Conservation (phyloP, 2,888 invertebrate species). For the Polia nebulosa region DNA sequence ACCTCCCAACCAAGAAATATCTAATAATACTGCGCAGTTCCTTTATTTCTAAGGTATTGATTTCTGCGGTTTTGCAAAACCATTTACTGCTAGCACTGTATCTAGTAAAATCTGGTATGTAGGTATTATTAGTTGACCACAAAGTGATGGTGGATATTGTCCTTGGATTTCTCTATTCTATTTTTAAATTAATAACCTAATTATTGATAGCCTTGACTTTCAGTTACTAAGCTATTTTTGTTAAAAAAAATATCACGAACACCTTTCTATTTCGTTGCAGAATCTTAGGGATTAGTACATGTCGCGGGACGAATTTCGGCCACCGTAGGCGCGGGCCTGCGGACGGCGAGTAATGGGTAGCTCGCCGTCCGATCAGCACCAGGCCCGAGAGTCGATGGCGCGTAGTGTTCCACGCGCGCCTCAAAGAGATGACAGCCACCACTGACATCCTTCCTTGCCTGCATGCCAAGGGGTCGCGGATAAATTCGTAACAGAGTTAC, state of each 20-base stretch:
- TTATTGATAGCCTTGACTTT: constrained; percentile 13
- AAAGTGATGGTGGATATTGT: constrained; percentile 21
- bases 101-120: not conserved
- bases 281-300: too few species aligned
- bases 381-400: too few species aligned
- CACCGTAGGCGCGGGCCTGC: too few species aligned
- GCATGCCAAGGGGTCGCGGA: too few species aligned
- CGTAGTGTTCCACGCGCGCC: too few species aligned
- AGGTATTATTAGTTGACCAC: constrained; percentile 27
- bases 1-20: not conserved
- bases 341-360: too few species aligned
- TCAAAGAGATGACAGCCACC: too few species aligned
- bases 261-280: not conserved
- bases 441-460: too few species aligned
- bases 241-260: not conserved
- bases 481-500: too few species aligned
- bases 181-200: too few species aligned
- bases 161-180: constrained; percentile 43
- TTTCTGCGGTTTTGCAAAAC: constrained; percentile 47
- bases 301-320: too few species aligned
- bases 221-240: not conserved
- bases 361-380: too few species aligned
- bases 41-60: constrained; percentile 33
- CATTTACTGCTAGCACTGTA: constrained; percentile 26
- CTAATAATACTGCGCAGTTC: constrained; percentile 6